phyloP scores from a whole-genome alignment of 2,113 vertebrate genomes.

The Pimephales promelas region DNA sequence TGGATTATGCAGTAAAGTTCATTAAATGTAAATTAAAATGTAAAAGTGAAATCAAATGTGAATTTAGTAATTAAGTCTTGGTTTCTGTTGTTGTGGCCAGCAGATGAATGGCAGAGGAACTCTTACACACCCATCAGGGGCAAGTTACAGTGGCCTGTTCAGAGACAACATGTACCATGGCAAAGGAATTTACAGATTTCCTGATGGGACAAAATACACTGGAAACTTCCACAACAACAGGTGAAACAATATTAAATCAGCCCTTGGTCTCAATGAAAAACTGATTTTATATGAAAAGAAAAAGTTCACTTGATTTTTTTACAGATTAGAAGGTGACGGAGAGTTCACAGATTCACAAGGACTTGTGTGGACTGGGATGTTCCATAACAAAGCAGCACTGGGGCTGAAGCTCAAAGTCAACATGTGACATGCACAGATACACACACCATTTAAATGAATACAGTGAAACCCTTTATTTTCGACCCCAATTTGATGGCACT shows the following conservation, averaged over 20 bases:
- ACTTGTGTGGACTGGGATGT: slow-evolving; percentile 79
- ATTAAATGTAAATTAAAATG: neutral
- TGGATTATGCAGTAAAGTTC: neutral
- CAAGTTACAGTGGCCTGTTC: slow-evolving; percentile 83
- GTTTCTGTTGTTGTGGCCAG: neutral
- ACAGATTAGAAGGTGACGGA: slow-evolving; percentile 80
- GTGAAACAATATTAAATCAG: slow-evolving; percentile 59
- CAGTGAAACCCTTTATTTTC: neutral
- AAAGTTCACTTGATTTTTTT: slow-evolving; percentile 15
- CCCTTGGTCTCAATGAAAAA: neutral
- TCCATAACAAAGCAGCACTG: slow-evolving; percentile 77
- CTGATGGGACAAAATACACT: slow-evolving; percentile 76
- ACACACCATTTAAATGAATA: neutral
- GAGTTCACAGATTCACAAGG: slow-evolving; percentile 75
- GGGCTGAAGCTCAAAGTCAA: slow-evolving; percentile 79
- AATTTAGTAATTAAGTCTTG: neutral
- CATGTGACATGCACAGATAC: slow-evolving; percentile 61
- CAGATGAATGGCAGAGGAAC: slow-evolving; percentile 84
- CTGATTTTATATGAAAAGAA: neutral
- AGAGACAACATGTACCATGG: slow-evolving; percentile 84
- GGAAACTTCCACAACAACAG: slow-evolving; percentile 83
- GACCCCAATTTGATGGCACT: too few relatives aligned
- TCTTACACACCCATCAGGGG: slow-evolving; percentile 81
- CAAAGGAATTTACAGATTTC: slow-evolving; percentile 79
- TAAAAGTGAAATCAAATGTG: neutral